These are phyloP conservation scores for Aromia moschata DNA, from an alignment of 2,888 invertebrate genomes.

Conservation along the genomic window DNA sequence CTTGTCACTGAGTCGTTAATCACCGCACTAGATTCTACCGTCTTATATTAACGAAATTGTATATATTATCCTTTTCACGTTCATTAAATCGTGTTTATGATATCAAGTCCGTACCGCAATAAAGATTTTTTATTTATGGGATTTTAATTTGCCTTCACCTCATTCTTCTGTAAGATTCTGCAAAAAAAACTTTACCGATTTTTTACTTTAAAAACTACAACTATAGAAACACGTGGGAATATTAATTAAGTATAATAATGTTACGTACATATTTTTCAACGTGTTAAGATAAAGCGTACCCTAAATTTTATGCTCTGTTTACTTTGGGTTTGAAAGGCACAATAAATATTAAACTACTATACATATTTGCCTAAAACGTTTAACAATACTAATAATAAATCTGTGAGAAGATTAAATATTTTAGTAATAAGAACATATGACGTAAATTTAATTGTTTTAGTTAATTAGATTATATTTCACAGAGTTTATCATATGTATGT, in stretches of 20 bases:
- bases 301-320: constrained; percentile 13
- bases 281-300: constrained; percentile 10
- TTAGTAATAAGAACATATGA: too few relatives aligned
- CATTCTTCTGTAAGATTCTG: constrained; percentile 12
- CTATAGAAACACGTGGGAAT: neutral
- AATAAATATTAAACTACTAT: neutral
- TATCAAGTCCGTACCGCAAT: too few relatives aligned
- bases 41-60: too few relatives aligned
- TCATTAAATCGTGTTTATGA: neutral
- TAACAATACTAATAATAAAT: too few relatives aligned
- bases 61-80: too few relatives aligned
- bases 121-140: constrained; percentile 1
- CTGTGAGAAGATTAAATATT: too few relatives aligned
- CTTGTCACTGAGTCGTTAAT: neutral
- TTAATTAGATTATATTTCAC: too few relatives aligned
- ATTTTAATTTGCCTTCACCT: constrained; percentile 21
- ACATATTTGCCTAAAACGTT: neutral
- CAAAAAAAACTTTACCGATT: constrained; percentile 3
- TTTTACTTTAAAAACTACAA: neutral
- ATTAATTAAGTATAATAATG: neutral
- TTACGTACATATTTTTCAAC: constrained; percentile 1
- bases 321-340: neutral
- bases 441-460: too few relatives aligned
- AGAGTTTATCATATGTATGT: too few relatives aligned
- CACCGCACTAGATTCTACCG: too few relatives aligned